Conservation (phyloP, 2,797 vertebrate species). For the Heteromormyrus szaboi region DNA sequence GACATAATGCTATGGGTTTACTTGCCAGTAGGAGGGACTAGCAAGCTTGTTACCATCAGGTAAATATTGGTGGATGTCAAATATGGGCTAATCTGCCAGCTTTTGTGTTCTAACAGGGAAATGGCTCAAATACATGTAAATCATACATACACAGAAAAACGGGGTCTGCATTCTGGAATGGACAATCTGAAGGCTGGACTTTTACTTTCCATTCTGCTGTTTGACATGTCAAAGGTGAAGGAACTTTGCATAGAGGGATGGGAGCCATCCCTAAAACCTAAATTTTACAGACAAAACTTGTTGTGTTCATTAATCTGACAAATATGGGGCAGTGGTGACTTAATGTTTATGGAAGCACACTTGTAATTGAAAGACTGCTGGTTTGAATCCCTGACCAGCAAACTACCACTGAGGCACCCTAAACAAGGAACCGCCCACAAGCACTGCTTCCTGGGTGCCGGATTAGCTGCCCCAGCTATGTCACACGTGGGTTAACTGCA, state of each 20-base stretch:
- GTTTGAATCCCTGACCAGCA: background rate
- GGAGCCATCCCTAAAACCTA: background rate
- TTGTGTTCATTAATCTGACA: background rate
- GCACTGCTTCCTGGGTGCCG: background rate
- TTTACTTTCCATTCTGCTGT: background rate
- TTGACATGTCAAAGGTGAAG: background rate
- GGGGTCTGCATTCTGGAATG: background rate
- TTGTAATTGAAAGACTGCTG: background rate
- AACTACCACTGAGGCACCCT: background rate
- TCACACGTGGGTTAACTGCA: background rate
- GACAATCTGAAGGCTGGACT: background rate
- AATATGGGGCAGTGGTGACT: background rate
- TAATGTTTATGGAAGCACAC: background rate
- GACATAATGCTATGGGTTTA: background rate
- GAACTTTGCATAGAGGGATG: background rate
- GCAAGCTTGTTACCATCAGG: background rate
- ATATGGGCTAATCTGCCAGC: background rate
- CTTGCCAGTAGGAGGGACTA: background rate
- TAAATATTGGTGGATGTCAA: background rate
- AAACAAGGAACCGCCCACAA: background rate
- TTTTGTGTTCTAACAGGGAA: background rate
- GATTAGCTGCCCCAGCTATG: background rate
- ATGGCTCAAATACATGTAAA: background rate
- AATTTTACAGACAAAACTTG: background rate
- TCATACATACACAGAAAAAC: background rate